These are phyloP conservation scores for Candoia aspera DNA, from an alignment of 2,113 vertebrate species.

Conservation along the genomic window DNA sequence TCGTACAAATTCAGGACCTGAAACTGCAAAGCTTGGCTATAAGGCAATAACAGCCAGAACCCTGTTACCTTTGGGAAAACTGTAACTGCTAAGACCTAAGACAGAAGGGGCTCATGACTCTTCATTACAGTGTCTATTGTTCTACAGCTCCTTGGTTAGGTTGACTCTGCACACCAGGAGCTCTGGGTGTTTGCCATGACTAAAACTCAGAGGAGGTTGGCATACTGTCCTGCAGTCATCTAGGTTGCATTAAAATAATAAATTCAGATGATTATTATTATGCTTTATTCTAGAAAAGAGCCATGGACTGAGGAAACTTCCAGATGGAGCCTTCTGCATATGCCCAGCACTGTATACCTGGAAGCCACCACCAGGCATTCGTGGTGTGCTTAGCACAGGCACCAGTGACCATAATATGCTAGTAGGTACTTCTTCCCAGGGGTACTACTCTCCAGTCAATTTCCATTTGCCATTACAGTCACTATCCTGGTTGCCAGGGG, in stretches of 20 bases:
- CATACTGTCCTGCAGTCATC: neutral
- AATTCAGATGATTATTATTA: neutral
- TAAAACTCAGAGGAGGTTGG: neutral
- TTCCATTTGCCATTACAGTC: neutral
- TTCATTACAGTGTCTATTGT: neutral
- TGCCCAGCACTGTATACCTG: neutral
- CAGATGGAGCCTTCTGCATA: neutral
- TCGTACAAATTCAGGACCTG: neutral
- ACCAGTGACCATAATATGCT: neutral
- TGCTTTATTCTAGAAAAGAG: neutral
- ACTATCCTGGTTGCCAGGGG: neutral
- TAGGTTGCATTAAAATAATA: neutral
- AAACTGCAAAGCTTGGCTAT: neutral
- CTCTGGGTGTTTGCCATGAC: neutral
- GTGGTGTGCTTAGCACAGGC: neutral
- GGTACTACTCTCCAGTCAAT: neutral
- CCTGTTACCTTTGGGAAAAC: no score
- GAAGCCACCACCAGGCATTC: neutral
- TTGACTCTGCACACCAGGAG: neutral
- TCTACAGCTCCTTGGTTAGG: neutral
- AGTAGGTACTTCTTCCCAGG: neutral
- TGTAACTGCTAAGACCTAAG: neutral
- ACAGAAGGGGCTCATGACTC: neutral
- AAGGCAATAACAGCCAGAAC: neutral
- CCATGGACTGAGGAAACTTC: neutral